Conservation (phyloP, 92 coral and sea anemone genomes). For the Actinernus sp. region DNA sequence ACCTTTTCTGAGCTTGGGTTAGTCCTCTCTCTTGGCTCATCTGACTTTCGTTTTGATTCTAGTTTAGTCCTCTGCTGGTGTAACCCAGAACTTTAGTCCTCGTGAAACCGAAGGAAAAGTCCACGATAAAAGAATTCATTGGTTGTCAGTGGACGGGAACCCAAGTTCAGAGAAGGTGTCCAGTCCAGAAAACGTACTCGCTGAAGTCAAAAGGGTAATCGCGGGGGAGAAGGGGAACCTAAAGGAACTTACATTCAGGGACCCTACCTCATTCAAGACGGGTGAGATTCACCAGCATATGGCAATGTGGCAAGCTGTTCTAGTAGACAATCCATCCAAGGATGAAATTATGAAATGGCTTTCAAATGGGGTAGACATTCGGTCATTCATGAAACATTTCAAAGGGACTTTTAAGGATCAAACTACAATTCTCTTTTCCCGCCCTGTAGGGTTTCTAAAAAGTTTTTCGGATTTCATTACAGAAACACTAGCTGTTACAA, state of each 20-base stretch:
- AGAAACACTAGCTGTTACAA: conserved; percentile 1
- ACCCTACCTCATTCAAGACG: conserved; percentile 1
- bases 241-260: neutral
- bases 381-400: conserved; percentile 1
- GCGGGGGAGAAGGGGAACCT: conserved; percentile 10
- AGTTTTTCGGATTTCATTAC: conserved; percentile 8
- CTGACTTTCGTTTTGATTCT: neutral
- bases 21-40: neutral
- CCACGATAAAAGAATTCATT: neutral
- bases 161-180: conserved; percentile 9
- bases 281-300: conserved; percentile 3
- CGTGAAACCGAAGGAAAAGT: neutral
- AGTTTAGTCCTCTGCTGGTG: neutral
- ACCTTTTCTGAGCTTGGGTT: conserved; percentile 1
- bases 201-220: neutral
- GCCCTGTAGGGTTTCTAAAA: too few relatives aligned
- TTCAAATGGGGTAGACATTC: neutral
- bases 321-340: neutral
- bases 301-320: conserved; percentile 1
- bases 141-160: neutral
- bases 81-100: neutral
- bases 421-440: conserved; percentile 1
- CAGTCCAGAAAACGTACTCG: neutral
- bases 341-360: conserved; percentile 1
- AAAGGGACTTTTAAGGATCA: neutral